phyloP scores from a whole-genome alignment of 2,113 vertebrate genomes.

The Phainopepla nitens region DNA sequence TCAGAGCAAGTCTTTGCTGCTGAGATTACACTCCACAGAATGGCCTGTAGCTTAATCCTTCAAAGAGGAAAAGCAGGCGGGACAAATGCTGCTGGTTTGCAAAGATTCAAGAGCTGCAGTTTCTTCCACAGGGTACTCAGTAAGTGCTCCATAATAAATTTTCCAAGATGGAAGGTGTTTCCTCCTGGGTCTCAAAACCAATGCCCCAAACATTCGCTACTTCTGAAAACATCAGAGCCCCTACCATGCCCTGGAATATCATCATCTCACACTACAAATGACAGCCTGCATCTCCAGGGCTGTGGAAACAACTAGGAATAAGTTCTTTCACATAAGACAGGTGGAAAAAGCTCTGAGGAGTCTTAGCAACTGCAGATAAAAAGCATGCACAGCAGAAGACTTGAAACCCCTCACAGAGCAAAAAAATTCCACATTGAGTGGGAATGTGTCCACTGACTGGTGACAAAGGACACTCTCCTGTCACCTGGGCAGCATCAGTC shows the following conservation, averaged over 20 bases:
- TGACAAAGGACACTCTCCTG: background rate
- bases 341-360: background rate
- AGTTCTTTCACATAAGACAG: background rate
- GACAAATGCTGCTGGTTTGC: background rate
- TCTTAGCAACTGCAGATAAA: background rate
- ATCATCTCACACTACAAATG: background rate
- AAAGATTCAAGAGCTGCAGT: background rate
- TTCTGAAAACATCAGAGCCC: background rate
- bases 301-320: background rate
- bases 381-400: background rate
- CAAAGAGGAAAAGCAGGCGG: background rate
- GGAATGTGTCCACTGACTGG: background rate
- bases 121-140: background rate
- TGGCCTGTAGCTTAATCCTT: background rate
- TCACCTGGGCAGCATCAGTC: background rate
- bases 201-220: background rate
- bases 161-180: background rate
- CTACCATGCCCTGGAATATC: background rate
- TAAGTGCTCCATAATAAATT: background rate
- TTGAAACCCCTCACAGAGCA: background rate
- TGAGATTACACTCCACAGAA: background rate
- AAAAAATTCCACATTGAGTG: background rate
- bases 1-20: background rate
- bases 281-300: background rate
- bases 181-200: background rate